Conservation (phyloP, 2,888 invertebrate species). For the Lysandra bellargus region DNA sequence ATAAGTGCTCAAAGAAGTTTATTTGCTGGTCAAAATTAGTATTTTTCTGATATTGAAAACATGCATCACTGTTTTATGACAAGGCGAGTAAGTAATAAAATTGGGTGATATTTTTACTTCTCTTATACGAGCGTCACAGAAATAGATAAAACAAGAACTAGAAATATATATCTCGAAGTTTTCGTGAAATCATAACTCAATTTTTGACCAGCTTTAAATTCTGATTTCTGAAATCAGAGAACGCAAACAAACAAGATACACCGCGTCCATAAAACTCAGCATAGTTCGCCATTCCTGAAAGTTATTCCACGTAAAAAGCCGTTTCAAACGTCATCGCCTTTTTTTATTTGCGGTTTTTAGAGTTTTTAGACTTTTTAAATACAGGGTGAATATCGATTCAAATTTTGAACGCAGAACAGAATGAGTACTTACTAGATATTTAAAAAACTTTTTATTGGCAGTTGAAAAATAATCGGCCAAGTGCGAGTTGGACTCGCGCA, state of each 20-base stretch:
- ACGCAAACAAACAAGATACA: constrained; percentile 7
- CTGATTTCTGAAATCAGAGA: background rate
- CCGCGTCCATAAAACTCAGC: background rate
- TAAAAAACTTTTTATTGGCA: too few species aligned
- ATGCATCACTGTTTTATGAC: background rate
- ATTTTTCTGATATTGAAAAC: too few species aligned
- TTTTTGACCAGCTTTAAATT: constrained; percentile 1
- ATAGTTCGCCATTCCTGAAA: background rate
- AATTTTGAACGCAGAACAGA: background rate
- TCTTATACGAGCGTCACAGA: background rate
- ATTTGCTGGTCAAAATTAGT: background rate
- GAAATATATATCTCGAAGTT: background rate
- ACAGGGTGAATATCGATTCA: background rate
- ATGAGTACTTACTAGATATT: background rate
- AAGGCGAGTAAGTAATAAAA: background rate
- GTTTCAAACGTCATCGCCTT: background rate
- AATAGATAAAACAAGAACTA: constrained; percentile 1
- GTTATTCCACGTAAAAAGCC: background rate
- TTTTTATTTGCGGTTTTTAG: background rate
- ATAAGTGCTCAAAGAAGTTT: background rate
- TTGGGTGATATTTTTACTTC: background rate
- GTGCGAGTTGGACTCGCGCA: too few species aligned
- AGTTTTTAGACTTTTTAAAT: background rate
- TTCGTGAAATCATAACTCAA: background rate
- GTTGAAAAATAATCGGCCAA: too few species aligned